Evolutionary conservation across 2,797 vertebrate species (phyloP).

Genomic region (Sarcophilus harrisii): DNA sequence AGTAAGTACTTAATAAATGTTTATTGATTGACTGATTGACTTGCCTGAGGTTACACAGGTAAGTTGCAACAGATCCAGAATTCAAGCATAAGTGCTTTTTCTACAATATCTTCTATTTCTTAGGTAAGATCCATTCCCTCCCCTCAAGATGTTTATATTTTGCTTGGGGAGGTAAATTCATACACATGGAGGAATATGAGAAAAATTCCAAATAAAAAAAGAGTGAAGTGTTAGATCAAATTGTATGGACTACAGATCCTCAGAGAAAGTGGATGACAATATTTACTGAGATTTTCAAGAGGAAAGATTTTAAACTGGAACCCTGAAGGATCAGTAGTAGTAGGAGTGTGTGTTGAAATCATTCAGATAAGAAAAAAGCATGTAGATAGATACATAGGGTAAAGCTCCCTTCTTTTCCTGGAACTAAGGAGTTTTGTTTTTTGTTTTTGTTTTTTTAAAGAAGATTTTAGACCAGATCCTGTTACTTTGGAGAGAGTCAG

Average conservation of each 20-base stretch:
- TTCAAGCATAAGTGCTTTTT: background rate
- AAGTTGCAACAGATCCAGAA: background rate
- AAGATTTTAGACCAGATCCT: background rate
- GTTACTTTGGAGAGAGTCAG: background rate
- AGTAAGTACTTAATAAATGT: background rate
- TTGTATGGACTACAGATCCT: background rate
- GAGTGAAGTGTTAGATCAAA: background rate
- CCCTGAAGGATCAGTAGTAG: background rate
- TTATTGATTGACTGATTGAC: background rate
- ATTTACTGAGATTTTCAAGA: background rate
- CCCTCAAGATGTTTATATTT: background rate
- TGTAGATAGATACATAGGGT: background rate
- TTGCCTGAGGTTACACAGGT: background rate
- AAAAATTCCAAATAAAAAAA: background rate
- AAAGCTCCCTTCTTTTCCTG: background rate
- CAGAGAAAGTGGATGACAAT: background rate
- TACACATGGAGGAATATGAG: background rate
- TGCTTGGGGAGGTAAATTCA: background rate
- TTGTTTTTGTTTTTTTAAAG: background rate
- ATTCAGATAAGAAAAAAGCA: background rate
- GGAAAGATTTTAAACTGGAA: background rate
- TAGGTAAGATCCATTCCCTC: background rate
- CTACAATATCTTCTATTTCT: background rate
- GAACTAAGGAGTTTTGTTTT: background rate
- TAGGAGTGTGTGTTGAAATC: background rate